Evolutionary conservation across 2,888 invertebrate species (phyloP).

Genomic region (Polymixis lichenea): DNA sequence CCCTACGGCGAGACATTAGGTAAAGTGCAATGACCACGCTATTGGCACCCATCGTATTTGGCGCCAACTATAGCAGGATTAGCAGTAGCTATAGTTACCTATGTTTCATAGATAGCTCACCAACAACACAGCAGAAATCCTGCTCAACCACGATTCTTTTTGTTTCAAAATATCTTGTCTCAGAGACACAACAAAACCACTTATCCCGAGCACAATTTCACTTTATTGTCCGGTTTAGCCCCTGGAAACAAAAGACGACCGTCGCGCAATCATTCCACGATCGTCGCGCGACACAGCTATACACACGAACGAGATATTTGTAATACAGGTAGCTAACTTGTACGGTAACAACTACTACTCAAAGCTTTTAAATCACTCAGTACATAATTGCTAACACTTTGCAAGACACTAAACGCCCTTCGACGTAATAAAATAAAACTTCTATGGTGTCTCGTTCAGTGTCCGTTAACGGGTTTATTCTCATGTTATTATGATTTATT

Average conservation of each 20-base stretch:
- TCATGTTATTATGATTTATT: no score
- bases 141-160: background rate
- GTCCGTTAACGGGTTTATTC: no score
- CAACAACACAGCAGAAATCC: background rate
- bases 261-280: background rate
- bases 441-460: no score
- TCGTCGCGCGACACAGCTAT: background rate
- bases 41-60: background rate
- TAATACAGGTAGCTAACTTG: background rate
- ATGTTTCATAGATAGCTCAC: background rate
- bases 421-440: no score
- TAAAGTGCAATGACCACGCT: background rate
- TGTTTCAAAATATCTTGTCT: slow-evolving; percentile 10
- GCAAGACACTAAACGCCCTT: no score
- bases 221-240: slow-evolving; percentile 18
- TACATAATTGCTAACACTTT: no score
- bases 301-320: background rate
- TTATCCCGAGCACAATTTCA: slow-evolving; percentile 30
- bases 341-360: background rate
- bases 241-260: slow-evolving; percentile 34
- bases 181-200: slow-evolving; percentile 12
- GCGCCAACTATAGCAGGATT: background rate
- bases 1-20: background rate
- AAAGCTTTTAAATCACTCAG: no score
- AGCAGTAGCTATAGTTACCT: background rate